Conservation (phyloP, 1,140 invertebrate species). For the Camponotus floridanus region DNA sequence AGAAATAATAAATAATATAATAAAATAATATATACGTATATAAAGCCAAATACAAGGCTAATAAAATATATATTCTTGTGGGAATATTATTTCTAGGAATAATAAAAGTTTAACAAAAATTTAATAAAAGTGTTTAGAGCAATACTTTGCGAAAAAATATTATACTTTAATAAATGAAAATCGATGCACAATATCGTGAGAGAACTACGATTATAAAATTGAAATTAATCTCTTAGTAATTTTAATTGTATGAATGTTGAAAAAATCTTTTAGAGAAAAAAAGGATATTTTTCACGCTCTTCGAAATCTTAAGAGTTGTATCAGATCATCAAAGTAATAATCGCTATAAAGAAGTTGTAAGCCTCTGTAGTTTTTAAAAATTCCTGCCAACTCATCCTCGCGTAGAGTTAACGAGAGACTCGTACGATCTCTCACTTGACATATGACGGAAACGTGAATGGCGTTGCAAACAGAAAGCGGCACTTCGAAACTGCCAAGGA, state of each 20-base stretch:
- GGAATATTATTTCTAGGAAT: background rate
- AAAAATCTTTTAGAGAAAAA: background rate
- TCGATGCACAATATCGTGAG: background rate
- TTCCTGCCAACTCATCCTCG: background rate
- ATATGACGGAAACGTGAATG: slow-evolving; percentile 6
- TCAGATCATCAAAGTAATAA: background rate
- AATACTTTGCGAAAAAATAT: background rate
- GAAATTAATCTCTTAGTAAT: background rate
- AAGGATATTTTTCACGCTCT: background rate
- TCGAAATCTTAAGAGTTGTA: background rate
- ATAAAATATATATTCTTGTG: background rate
- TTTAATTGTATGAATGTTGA: background rate
- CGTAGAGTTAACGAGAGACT: background rate
- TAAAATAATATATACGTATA: background rate
- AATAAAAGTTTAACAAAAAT: background rate
- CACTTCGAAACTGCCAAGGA: background rate
- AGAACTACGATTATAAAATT: background rate
- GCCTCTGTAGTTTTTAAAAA: background rate
- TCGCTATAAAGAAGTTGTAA: background rate
- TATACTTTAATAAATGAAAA: background rate
- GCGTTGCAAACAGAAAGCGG: background rate
- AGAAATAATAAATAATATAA: too few relatives aligned
- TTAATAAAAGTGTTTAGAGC: background rate
- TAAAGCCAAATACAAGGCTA: background rate
- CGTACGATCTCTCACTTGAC: background rate